A percentile compares a stretch with the other conserved stretches of the same genome.
Conservation (phyloP, 2,888 invertebrate species). For the Drosophila hamatofila region DNA sequence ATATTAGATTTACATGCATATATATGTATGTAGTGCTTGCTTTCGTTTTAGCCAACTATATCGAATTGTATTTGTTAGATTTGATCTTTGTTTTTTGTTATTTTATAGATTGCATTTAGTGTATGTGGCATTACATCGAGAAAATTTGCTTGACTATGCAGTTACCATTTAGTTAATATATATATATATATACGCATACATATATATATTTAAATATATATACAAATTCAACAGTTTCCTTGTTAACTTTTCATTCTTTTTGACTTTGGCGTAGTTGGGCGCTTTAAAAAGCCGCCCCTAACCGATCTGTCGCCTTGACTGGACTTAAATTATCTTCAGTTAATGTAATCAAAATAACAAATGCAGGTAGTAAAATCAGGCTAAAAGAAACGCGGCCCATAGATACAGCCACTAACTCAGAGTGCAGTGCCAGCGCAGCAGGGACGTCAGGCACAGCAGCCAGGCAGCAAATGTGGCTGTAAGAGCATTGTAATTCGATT, state of each 20-base stretch:
- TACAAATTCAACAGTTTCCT: slow-evolving; percentile 75
- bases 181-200: slow-evolving; percentile 18
- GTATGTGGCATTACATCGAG: slow-evolving; percentile 54
- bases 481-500: slow-evolving; percentile 18
- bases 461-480: slow-evolving; percentile 61
- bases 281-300: slow-evolving; percentile 19
- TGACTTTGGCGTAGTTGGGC: slow-evolving; percentile 35
- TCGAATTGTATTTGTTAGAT: slow-evolving; percentile 39
- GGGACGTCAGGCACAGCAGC: slow-evolving; percentile 54
- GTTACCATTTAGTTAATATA: slow-evolving; percentile 16
- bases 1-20: slow-evolving; percentile 36
- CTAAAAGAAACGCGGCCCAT: slow-evolving; percentile 50
- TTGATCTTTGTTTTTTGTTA: neutral
- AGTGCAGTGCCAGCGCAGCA: slow-evolving; percentile 64
- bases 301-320: slow-evolving; percentile 24
- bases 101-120: slow-evolving; percentile 25
- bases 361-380: slow-evolving; percentile 37
- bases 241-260: slow-evolving; percentile 59
- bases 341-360: neutral
- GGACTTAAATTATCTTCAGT: slow-evolving; percentile 21
- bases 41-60: slow-evolving; percentile 6
- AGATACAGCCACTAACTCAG: slow-evolving; percentile 70
- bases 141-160: slow-evolving; percentile 42
- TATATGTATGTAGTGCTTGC: slow-evolving; percentile 17
- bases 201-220: slow-evolving; percentile 46